A percentile compares a stretch with the other conserved stretches of the same genome.
phyloP scores from a whole-genome alignment of 2,888 invertebrate species.

The Harpagoxenus sublaevis region DNA sequence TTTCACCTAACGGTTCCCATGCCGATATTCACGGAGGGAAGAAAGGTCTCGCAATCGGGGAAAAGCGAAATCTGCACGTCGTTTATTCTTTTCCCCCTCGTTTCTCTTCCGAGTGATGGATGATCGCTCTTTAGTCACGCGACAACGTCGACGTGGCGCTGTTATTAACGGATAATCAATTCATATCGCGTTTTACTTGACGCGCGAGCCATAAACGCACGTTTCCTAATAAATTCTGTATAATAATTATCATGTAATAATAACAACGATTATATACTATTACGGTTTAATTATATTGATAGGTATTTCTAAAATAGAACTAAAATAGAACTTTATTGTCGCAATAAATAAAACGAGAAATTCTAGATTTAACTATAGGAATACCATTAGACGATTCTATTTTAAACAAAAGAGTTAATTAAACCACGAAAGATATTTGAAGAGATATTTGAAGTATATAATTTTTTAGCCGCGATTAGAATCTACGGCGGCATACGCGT shows the following conservation, averaged over 20 bases:
- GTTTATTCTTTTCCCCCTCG: constrained; percentile 26
- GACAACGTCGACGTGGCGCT: constrained; percentile 14
- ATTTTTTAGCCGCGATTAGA: neutral
- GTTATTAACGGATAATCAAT: constrained; percentile 10
- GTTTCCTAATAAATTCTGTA: neutral
- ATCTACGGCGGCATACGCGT: neutral
- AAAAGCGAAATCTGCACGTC: constrained; percentile 50
- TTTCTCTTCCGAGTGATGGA: constrained; percentile 20
- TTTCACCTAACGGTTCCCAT: constrained; percentile 78
- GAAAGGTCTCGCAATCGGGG: constrained; percentile 64
- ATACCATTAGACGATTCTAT: neutral
- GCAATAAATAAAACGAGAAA: neutral
- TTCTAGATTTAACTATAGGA: neutral
- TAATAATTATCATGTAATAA: neutral
- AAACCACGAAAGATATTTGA: neutral
- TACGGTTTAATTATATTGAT: neutral
- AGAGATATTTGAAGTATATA: neutral
- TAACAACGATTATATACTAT: neutral
- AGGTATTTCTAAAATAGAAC: neutral
- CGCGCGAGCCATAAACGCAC: neutral
- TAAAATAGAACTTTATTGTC: neutral
- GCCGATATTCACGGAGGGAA: constrained; percentile 65
- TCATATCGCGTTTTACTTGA: neutral
- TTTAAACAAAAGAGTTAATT: neutral
- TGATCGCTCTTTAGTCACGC: neutral